Percentiles rank a stretch among this genome's conserved stretches.
Evolutionary conservation across 2,113 vertebrate genomes (phyloP).

Genomic region (Andinoacara biseriatus): DNA sequence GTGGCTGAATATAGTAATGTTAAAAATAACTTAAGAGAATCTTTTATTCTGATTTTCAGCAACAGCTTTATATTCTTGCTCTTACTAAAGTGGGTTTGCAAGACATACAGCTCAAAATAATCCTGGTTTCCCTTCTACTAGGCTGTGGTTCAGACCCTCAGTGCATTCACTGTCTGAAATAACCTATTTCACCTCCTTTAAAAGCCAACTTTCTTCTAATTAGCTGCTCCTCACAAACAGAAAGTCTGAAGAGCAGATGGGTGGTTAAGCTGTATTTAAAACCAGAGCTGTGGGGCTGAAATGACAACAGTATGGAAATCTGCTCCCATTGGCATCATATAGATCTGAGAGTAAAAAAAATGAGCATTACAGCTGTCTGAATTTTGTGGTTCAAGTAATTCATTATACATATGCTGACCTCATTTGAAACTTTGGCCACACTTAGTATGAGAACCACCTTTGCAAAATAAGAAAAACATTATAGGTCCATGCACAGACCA

Average conservation of each 20-base stretch:
- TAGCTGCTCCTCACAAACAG: background rate
- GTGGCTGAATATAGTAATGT: background rate
- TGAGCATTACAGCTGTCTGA: background rate
- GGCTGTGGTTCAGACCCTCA: background rate
- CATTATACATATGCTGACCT: background rate
- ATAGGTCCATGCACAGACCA: background rate
- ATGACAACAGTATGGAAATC: background rate
- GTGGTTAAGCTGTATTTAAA: background rate
- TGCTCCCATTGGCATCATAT: background rate
- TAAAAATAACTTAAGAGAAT: background rate
- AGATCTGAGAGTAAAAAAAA: rapidly evolving
- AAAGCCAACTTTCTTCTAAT: background rate
- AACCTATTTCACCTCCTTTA: background rate
- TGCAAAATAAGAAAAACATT: background rate
- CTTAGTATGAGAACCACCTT: background rate
- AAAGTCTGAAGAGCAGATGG: background rate
- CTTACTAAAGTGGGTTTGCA: background rate
- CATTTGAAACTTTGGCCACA: background rate
- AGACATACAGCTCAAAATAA: background rate
- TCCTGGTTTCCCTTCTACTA: background rate
- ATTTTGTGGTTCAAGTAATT: background rate
- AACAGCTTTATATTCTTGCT: background rate
- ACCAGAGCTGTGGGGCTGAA: background rate
- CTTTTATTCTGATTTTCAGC: background rate
- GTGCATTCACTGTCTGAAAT: background rate